A percentile compares a stretch with the other conserved stretches of the same genome.
phyloP scores from a whole-genome alignment of 2,113 vertebrate species.

The Thymallus thymallus region DNA sequence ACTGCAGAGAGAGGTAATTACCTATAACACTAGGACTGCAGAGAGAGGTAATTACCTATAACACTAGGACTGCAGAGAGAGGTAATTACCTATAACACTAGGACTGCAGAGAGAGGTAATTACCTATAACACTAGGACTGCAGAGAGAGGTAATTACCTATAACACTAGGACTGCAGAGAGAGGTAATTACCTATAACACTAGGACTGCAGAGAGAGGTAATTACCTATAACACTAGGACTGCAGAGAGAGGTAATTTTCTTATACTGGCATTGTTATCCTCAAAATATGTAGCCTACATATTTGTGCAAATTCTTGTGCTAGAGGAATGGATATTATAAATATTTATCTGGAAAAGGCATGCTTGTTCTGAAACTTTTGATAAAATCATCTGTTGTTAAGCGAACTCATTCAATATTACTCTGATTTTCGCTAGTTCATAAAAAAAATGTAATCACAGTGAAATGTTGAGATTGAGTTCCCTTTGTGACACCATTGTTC shows the following conservation, averaged over 20 bases:
- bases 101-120: constrained; percentile 5
- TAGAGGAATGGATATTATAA: too few species aligned
- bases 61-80: not conserved
- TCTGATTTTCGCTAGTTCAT: too few species aligned
- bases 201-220: constrained; percentile 9
- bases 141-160: constrained; percentile 10
- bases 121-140: not conserved
- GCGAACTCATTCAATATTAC: too few species aligned
- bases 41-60: constrained; percentile 10
- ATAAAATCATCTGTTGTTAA: too few species aligned
- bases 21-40: not conserved
- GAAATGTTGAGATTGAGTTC: not conserved
- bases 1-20: constrained; percentile 5
- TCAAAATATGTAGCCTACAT: not conserved
- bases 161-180: not conserved
- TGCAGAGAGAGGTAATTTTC: constrained; percentile 13
- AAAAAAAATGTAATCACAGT: too few species aligned
- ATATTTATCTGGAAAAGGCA: too few species aligned
- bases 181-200: constrained; percentile 9
- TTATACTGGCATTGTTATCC: not conserved
- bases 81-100: constrained; percentile 5
- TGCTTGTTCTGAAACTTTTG: too few species aligned
- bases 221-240: not conserved
- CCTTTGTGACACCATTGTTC: constrained; percentile 18
- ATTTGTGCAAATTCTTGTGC: too few species aligned